Percentiles rank a stretch among this genome's conserved stretches.
phyloP scores from a whole-genome alignment of 2,888 invertebrate species.

The Drosophila neonasuta region DNA sequence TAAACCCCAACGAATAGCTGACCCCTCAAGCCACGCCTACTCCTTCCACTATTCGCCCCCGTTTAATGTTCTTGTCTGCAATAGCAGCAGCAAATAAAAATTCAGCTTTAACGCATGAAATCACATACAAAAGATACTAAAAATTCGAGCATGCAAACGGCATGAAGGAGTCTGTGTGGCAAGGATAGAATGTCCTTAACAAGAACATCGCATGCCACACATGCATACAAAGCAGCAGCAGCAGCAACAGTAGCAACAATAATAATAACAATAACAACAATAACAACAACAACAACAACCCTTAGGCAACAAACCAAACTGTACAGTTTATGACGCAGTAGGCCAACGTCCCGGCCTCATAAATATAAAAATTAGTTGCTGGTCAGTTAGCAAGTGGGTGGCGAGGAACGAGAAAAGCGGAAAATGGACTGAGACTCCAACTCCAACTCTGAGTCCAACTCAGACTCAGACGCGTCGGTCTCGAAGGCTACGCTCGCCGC shows the following conservation, averaged over 20 bases:
- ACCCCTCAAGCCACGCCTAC: slow-evolving; percentile 18
- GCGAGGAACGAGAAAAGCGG: slow-evolving; percentile 10
- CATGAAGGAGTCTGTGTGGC: slow-evolving; percentile 26
- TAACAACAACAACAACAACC: slow-evolving; percentile 41
- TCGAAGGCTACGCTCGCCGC: slow-evolving; percentile 61
- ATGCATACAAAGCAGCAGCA: slow-evolving; percentile 53
- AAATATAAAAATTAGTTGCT: slow-evolving; percentile 81
- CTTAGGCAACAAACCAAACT: slow-evolving; percentile 61
- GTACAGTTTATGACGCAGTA: slow-evolving; percentile 75
- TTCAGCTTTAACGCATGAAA: slow-evolving; percentile 76
- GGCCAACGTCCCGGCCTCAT: slow-evolving; percentile 71
- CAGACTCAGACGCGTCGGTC: slow-evolving; percentile 31
- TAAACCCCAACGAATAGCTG: slow-evolving; percentile 44
- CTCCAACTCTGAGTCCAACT: slow-evolving; percentile 23
- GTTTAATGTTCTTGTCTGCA: slow-evolving; percentile 49
- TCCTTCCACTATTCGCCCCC: background rate
- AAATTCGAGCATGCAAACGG: slow-evolving; percentile 73
- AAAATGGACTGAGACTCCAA: background rate
- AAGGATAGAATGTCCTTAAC: slow-evolving; percentile 50
- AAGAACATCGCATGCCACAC: slow-evolving; percentile 38
- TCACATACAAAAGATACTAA: slow-evolving; percentile 72
- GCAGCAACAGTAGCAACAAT: slow-evolving; percentile 11
- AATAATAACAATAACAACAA: slow-evolving; percentile 11
- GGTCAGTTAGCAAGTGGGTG: slow-evolving; percentile 78
- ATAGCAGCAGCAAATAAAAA: slow-evolving; percentile 61